phyloP scores from a whole-genome alignment of 2,113 vertebrate species.

The Mola mola region DNA sequence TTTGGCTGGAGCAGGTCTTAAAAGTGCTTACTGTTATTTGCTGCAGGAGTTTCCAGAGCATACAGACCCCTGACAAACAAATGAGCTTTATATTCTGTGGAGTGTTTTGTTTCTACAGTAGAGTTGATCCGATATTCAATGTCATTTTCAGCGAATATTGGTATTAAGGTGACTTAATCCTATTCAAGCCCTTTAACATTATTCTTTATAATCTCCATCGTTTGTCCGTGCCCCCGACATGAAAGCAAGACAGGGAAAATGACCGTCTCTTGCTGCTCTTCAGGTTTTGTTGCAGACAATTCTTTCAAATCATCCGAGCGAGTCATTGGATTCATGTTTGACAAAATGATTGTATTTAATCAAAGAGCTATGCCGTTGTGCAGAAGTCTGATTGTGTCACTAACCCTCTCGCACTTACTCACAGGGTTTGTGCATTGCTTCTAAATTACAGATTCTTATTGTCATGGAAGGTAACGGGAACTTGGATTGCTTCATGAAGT shows the following conservation, averaged over 20 bases:
- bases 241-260: no score
- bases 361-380: constrained; percentile 21
- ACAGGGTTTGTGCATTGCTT: constrained; percentile 7
- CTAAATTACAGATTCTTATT: constrained; percentile 47
- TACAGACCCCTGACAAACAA: no score
- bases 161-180: neutral
- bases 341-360: constrained; percentile 46
- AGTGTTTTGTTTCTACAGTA: neutral
- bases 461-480: constrained; percentile 12
- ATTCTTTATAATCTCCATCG: neutral
- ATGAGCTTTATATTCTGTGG: no score
- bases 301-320: constrained; percentile 21
- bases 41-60: neutral
- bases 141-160: neutral
- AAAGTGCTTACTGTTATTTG: no score
- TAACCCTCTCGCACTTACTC: constrained; percentile 21
- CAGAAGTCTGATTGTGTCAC: constrained; percentile 47
- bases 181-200: neutral
- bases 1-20: no score
- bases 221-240: no score
- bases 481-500: neutral
- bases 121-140: neutral
- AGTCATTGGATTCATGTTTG: constrained; percentile 40
- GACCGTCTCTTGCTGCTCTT: constrained; percentile 2
- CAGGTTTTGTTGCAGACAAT: neutral